Evolutionary conservation across 1,140 invertebrate species (phyloP), one percentile per base, ranked within the genome.

Genomic region (Calosoma granatense): DNA sequence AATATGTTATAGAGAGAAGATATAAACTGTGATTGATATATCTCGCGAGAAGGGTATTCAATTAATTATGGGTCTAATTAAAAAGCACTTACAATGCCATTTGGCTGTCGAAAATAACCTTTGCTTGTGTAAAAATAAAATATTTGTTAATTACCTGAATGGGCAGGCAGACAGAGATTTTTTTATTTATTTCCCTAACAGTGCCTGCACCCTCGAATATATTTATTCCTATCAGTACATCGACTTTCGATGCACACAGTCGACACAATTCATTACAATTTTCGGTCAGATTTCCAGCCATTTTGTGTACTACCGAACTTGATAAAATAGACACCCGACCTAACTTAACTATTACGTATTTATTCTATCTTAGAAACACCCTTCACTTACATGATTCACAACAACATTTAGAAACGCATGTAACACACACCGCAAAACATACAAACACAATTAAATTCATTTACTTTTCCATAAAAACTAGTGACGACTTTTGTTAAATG

Each of bases 161-260:
- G 43, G 80, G 78, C 63, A 82, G 71, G 69, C 79, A 81, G 54
- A 72, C 73, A 59, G 75, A 70, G 56, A 82, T 81, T 70, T 81
- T 82, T 66, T 81, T 80, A 58, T 73, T 74, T 21, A 82, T 76
- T 67, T 80, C 75, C 56, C 78, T 68, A 56, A 78, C 72, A 53
- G 74, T 70, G 51, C 78, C 76, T 56, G 77, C 78, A 61, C 70
- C 69, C 62, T 78, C 78, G 61, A 81, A 82, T 55, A 81, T 81
- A 53, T 80, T 75, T 54, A 81, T 64, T 12, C 77, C 77, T 66
- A 80, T 72, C 20, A 79, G 58, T 26, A 79, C 70, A 57, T 70
- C 74, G 12, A 75, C 80, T 64, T 81, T 81, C 0, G 74, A 65
- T 14, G 76, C 79, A 63, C 80, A 82, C 2, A 81, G 59, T 55